Conservation (phyloP, 2,888 invertebrate species). For the Balanococcus diminutus region DNA sequence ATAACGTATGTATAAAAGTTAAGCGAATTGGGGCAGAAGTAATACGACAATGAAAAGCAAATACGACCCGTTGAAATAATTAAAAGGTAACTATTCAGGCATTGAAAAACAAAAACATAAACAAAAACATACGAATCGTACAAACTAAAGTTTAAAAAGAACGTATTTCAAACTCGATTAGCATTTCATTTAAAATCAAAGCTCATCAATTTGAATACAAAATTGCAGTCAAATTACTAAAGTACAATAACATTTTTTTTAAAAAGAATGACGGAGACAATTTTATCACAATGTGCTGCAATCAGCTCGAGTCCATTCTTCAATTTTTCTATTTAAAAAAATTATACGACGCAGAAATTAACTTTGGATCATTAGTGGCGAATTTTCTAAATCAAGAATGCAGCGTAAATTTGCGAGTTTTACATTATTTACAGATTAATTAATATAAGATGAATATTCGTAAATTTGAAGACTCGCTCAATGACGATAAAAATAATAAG, state of each 20-base stretch:
- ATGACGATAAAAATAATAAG: background rate
- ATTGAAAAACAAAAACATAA: background rate
- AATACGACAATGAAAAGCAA: background rate
- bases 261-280: background rate
- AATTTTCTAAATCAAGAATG: background rate
- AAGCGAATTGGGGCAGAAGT: background rate
- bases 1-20: background rate
- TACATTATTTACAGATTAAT: background rate
- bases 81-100: background rate
- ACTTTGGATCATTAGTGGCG: background rate
- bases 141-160: background rate
- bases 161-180: background rate
- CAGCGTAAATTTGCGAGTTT: background rate
- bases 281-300: background rate
- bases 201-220: conserved; percentile 7
- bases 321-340: background rate
- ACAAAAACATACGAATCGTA: background rate
- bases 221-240: background rate
- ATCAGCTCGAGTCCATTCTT: background rate
- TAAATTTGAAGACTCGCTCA: background rate
- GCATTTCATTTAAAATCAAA: background rate
- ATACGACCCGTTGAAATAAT: background rate
- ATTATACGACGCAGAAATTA: background rate
- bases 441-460: background rate
- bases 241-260: background rate